A percentile compares a stretch with the other conserved stretches of the same genome.
phyloP scores from a whole-genome alignment of 92 coral and sea anemone species.

The Palythoa heliodiscus region DNA sequence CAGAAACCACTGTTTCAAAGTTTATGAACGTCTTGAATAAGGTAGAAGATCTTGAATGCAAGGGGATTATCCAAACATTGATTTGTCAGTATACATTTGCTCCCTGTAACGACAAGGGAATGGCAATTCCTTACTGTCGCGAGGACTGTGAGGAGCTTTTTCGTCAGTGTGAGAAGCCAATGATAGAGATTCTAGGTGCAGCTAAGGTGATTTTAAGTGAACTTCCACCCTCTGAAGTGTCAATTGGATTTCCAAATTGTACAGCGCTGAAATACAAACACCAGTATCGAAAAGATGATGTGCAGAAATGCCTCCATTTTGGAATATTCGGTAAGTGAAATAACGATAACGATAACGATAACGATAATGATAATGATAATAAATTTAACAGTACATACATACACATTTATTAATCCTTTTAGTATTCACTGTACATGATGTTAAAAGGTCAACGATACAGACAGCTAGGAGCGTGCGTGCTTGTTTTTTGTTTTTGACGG shows the following conservation, averaged over 20 bases:
- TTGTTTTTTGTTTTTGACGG: no score
- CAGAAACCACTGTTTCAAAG: slow-evolving; percentile 50
- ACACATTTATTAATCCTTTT: no score
- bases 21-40: slow-evolving; percentile 52
- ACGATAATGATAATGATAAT: neutral
- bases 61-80: slow-evolving; percentile 53
- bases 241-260: slow-evolving; percentile 78
- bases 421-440: no score
- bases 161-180: slow-evolving; percentile 46
- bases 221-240: slow-evolving; percentile 51
- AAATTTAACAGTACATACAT: no score
- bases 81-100: slow-evolving; percentile 78
- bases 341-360: neutral
- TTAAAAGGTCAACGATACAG: no score
- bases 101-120: slow-evolving; percentile 63
- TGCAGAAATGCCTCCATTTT: slow-evolving; percentile 68
- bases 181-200: slow-evolving; percentile 77
- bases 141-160: slow-evolving; percentile 85
- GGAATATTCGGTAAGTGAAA: slow-evolving; percentile 87
- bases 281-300: slow-evolving; percentile 29
- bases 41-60: slow-evolving; percentile 48
- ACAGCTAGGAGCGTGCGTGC: no score
- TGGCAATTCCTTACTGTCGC: slow-evolving; percentile 64
- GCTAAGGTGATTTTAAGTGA: slow-evolving; percentile 59
- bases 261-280: slow-evolving; percentile 51